Percentiles rank a stretch among this genome's conserved stretches.
These are phyloP conservation scores for Sarcophaga caerulescens DNA, from an alignment of 2,888 invertebrate species.

Conservation along the genomic window DNA sequence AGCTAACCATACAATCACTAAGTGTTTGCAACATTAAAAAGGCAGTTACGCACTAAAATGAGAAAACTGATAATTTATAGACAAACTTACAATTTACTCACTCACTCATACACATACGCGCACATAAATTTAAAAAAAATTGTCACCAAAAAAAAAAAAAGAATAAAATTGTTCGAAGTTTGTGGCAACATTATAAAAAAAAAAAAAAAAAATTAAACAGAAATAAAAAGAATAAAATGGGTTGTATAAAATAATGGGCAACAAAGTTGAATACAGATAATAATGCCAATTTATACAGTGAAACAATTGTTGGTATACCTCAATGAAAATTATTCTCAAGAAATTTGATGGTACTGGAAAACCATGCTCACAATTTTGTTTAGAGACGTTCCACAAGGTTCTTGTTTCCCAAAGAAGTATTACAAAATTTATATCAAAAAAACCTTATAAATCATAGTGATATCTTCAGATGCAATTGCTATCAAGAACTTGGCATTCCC, in stretches of 20 bases:
- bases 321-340: no score
- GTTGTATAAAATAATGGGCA: no score
- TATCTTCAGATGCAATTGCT: no score
- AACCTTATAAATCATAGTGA: no score
- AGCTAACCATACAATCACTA: not conserved
- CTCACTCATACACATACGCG: not conserved
- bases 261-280: not conserved
- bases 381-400: no score
- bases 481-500: no score
- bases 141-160: no score
- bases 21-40: constrained; percentile 39
- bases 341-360: no score
- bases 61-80: constrained; percentile 31
- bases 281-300: not conserved
- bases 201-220: no score
- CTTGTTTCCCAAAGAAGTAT: no score
- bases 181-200: constrained; percentile 2
- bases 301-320: not conserved
- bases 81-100: not conserved
- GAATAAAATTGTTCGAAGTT: not conserved
- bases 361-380: rapidly evolving
- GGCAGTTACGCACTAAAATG: constrained; percentile 43
- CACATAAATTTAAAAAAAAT: not conserved
- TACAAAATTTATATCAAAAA: no score
- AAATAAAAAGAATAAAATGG: not conserved